Conservation (phyloP, 1,140 invertebrate species). For the Homalodisca vitripennis region DNA sequence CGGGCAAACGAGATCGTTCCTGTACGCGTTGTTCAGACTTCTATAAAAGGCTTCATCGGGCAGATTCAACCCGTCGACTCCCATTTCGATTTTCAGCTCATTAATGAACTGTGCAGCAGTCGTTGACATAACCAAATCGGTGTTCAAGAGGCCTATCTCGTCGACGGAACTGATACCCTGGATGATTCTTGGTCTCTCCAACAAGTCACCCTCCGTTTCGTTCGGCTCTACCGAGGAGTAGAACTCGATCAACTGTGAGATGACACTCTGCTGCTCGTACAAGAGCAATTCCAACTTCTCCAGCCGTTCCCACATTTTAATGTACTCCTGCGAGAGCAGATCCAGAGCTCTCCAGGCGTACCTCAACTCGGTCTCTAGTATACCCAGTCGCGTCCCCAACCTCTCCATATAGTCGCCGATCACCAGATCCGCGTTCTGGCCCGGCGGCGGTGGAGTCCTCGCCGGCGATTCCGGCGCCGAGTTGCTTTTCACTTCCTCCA, state of each 20-base stretch:
- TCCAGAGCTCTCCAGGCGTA: conserved; percentile 91
- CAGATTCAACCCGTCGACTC: conserved; percentile 54
- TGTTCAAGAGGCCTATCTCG: conserved; percentile 2
- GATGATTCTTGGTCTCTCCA: conserved; percentile 44
- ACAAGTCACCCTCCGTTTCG: conserved; percentile 43
- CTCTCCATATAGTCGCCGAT: conserved; percentile 88
- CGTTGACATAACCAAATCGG: conserved; percentile 34
- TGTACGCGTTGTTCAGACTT: conserved; percentile 82
- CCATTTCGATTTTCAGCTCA: conserved; percentile 51
- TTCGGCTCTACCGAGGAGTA: conserved; percentile 53
- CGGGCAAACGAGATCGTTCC: conserved; percentile 69
- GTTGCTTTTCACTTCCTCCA: conserved; percentile 31
- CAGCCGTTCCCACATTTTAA: conserved; percentile 90
- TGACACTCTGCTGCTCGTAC: conserved; percentile 89
- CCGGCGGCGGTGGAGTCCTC: conserved; percentile 30
- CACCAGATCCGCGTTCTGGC: conserved; percentile 45
- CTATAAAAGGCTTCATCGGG: conserved; percentile 87
- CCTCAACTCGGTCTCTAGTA: conserved; percentile 85
- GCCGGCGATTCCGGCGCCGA: conserved; percentile 32
- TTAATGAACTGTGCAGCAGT: conserved; percentile 50
- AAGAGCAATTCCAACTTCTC: conserved; percentile 88
- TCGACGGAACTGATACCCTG: conserved; percentile 40
- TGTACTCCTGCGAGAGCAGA: conserved; percentile 86
- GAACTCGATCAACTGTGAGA: conserved; percentile 81
- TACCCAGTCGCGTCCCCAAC: conserved; percentile 77